Conservation (phyloP, 2,888 invertebrate genomes). For the Drosophila mettleri region DNA sequence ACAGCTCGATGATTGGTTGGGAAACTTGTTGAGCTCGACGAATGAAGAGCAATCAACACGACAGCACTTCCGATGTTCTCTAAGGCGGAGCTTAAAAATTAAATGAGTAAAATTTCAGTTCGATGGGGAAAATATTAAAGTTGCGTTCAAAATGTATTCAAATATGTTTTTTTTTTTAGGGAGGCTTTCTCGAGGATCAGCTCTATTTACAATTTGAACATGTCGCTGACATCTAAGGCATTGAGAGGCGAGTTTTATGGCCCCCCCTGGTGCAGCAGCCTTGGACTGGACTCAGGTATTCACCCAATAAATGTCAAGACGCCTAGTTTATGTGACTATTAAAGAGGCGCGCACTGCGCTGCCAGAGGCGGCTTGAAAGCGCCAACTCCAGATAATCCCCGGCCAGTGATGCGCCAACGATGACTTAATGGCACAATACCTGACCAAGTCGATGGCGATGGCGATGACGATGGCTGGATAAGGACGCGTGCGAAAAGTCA, state of each 20-base stretch:
- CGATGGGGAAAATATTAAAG: background rate
- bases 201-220: constrained; percentile 2
- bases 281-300: constrained; percentile 11
- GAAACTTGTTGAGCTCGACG: constrained; percentile 38
- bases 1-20: constrained; percentile 54
- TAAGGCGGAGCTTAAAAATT: constrained; percentile 41
- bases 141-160: background rate
- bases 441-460: constrained; percentile 34
- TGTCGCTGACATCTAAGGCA: constrained; percentile 36
- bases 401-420: constrained; percentile 32
- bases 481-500: constrained; percentile 59
- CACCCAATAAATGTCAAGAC: constrained; percentile 59
- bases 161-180: background rate
- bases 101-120: background rate
- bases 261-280: constrained; percentile 6
- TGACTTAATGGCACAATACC: constrained; percentile 65
- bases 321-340: constrained; percentile 61
- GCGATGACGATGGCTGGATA: constrained; percentile 24
- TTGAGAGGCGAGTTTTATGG: constrained; percentile 37
- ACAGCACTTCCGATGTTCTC: constrained; percentile 8
- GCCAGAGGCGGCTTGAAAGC: constrained; percentile 24
- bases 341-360: constrained; percentile 40
- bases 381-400: constrained; percentile 51
- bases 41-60: constrained; percentile 35
- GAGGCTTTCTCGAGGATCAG: background rate